Conservation (phyloP, 2,113 vertebrate genomes). For the Tursiops truncatus region DNA sequence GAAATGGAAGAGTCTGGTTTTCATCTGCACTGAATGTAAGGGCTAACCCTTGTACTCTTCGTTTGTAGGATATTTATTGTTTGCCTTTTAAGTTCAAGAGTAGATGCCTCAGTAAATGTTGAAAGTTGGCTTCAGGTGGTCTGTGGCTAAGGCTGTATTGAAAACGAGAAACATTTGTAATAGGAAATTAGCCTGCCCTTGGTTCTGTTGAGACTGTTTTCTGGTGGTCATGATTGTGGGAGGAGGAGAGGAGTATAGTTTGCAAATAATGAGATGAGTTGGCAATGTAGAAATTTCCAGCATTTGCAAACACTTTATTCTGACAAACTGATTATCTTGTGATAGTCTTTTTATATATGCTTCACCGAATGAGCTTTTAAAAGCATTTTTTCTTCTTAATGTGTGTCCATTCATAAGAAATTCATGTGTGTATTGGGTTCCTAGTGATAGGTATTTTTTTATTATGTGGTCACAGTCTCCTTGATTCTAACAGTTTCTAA, state of each 20-base stretch:
- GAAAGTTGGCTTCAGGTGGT: slow-evolving; percentile 55
- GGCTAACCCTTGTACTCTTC: background rate
- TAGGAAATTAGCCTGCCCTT: slow-evolving; percentile 61
- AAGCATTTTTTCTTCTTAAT: slow-evolving; percentile 27
- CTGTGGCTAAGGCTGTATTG: slow-evolving; percentile 46
- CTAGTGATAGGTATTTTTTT: slow-evolving; percentile 3
- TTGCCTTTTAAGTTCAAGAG: slow-evolving; percentile 38
- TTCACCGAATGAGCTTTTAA: slow-evolving; percentile 28
- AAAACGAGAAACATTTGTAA: slow-evolving; percentile 69
- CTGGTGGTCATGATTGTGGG: slow-evolving; percentile 69
- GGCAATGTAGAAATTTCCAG: slow-evolving; percentile 68
- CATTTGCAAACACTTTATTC: slow-evolving; percentile 76
- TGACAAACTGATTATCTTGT: slow-evolving; percentile 65
- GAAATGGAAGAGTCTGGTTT: slow-evolving; percentile 15
- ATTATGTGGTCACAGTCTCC: background rate
- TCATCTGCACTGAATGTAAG: background rate
- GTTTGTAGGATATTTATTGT: background rate
- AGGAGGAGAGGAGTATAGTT: slow-evolving; percentile 58
- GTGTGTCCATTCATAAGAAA: slow-evolving; percentile 7
- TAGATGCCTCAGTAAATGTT: slow-evolving; percentile 27
- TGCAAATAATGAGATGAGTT: slow-evolving; percentile 75
- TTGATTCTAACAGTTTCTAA: background rate
- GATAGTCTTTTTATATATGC: slow-evolving; percentile 10
- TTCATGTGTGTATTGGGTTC: slow-evolving; percentile 15
- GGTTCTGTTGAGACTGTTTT: slow-evolving; percentile 56